A percentile compares a stretch with the other conserved stretches of the same genome.
Conservation (phyloP, 2,888 invertebrate species). For the Dastarcus helophoroides region DNA sequence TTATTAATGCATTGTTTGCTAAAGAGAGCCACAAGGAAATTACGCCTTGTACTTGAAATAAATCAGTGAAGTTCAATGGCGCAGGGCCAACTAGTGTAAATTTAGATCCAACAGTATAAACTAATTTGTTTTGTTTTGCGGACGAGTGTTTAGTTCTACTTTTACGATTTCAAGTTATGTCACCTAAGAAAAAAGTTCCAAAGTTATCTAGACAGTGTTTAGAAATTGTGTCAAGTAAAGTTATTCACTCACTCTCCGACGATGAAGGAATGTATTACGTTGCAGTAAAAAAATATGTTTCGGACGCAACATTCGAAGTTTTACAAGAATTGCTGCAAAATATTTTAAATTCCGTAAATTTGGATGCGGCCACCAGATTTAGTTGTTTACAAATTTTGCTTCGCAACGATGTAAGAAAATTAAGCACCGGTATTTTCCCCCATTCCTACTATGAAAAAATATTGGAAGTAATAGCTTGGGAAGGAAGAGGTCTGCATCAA, state of each 20-base stretch:
- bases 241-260: conserved; percentile 51
- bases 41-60: too few species aligned
- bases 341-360: conserved; percentile 51
- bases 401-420: conserved; percentile 51
- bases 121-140: too few species aligned
- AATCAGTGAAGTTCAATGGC: too few species aligned
- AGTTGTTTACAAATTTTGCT: conserved; percentile 53
- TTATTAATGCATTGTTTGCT: too few species aligned
- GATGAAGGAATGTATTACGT: conserved; percentile 41
- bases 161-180: too few species aligned
- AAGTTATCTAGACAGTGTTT: conserved; percentile 48
- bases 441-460: conserved; percentile 60
- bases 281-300: conserved; percentile 34
- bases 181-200: conserved; percentile 51
- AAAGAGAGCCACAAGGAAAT: too few species aligned
- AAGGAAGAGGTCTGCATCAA: conserved; percentile 49
- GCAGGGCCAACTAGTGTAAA: too few species aligned
- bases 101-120: too few species aligned
- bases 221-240: conserved; percentile 48
- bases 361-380: conserved; percentile 56
- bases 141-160: too few species aligned
- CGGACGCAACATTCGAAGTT: conserved; percentile 50
- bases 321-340: conserved; percentile 56
- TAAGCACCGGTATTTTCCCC: conserved; percentile 59
- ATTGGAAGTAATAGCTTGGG: conserved; percentile 50